Base-by-base conservation (phyloP, 2,888 invertebrate genomes). In the Rhamnusium bicolor region DNA sequence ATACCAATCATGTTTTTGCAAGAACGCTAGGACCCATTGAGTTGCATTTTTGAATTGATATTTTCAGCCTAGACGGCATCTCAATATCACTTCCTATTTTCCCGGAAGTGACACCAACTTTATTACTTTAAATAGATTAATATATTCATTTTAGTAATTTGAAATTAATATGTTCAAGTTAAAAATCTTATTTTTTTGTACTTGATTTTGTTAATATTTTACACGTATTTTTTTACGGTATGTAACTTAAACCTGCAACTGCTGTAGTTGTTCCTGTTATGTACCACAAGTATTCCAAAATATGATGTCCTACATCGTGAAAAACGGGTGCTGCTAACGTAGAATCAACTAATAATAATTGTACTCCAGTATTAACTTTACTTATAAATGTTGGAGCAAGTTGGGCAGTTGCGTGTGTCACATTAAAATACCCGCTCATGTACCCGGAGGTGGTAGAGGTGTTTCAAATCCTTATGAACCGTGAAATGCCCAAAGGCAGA, bases 321-420 rank as follows among this genome's bases (percentile, higher is more conserved):
- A 97, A 96, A 49, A 98, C 95, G 0, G 98, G 98, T 12, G 98
- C 96, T 10, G 96, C 96, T 54, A 99, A 89, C 12, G 97, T 95
- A 0, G 94, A 91, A 49, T 96, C 96, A 68, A 98, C 95, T 75
- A 98, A 90, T 53, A 93, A 87, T 58, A 99, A 89, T 88, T 99
- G 98, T 27, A 99, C 90, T 4, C 93, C 94, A 6, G 98, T 99
- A 87, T 99, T 99, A 1, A 98, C 92, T 92, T 99, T 99, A 88
- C 98, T 98, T 54, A 97, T 93, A 69, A 94, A 91, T 10, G 98
- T 98, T 5, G 99, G 99, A 16, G 95, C 94, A 62, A 99, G 89
- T 88, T 96, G 95, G 29, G 95, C 97, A n/a, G 97, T 97, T 1
- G 96, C 95, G 87, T 95, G 93, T 5, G 96, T 95, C n/a, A 94